These are phyloP conservation scores for Mesocentrotus franciscanus DNA, from an alignment of 53 echinoderm and acorn worm genomes.

Conservation along the genomic window DNA sequence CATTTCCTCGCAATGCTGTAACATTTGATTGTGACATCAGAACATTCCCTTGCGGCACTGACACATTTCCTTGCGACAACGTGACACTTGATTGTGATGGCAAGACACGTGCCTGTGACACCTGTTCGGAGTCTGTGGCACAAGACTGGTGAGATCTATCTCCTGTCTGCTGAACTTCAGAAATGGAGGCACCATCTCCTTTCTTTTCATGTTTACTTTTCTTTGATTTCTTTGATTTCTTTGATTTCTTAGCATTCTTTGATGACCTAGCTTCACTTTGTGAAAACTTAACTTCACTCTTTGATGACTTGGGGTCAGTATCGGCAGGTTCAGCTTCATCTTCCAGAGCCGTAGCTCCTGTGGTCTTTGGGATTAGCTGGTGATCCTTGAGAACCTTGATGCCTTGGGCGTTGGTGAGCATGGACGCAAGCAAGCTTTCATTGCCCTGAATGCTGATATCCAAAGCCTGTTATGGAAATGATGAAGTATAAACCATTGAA, in stretches of 20 bases:
- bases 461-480: slow-evolving; percentile 7
- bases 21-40: neutral
- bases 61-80: neutral
- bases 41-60: neutral
- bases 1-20: neutral
- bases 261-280: neutral
- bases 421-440: slow-evolving; percentile 38
- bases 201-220: neutral
- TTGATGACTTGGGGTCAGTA: neutral
- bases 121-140: neutral
- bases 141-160: neutral
- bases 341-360: neutral
- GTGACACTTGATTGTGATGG: neutral
- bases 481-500: neutral
- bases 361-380: neutral
- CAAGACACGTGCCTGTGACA: neutral
- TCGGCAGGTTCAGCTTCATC: neutral
- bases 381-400: neutral
- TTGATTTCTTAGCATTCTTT: neutral
- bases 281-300: neutral
- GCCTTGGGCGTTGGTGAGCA: slow-evolving; percentile 14
- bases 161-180: neutral
- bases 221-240: neutral
- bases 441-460: slow-evolving; percentile 38
- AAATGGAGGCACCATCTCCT: neutral